phyloP scores from a whole-genome alignment of 2,888 invertebrate genomes.

The Dorcus parallelipipedus region DNA sequence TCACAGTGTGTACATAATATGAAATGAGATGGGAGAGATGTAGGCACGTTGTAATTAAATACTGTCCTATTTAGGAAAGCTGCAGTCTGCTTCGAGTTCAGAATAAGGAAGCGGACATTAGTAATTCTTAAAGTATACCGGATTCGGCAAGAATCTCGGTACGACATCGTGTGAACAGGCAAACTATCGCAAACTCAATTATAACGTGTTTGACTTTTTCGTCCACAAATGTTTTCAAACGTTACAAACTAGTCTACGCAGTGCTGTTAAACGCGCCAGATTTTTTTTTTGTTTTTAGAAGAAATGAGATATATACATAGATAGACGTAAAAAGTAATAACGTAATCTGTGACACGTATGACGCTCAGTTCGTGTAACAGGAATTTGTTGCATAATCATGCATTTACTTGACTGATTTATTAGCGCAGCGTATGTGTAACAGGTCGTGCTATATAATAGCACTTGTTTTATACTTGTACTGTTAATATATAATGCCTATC shows the following conservation, averaged over 20 bases:
- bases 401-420: background rate
- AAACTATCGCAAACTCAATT: slow-evolving; percentile 24
- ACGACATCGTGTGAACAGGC: slow-evolving; percentile 24
- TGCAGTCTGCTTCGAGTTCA: background rate
- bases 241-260: background rate
- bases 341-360: background rate
- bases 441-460: background rate
- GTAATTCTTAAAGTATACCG: slow-evolving; percentile 22
- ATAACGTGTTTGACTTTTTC: slow-evolving; percentile 22
- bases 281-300: too few species aligned
- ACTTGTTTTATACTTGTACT: slow-evolving; percentile 4
- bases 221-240: background rate
- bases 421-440: background rate
- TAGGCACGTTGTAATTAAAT: slow-evolving; percentile 4
- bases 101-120: slow-evolving; percentile 24
- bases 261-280: background rate
- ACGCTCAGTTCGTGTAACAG: background rate
- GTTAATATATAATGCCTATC: slow-evolving; percentile 17
- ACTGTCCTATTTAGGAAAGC: slow-evolving; percentile 16
- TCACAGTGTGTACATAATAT: slow-evolving; percentile 1
- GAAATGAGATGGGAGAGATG: slow-evolving; percentile 1
- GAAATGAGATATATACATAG: too few species aligned
- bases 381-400: slow-evolving; percentile 1
- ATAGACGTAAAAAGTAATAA: background rate
- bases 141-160: slow-evolving; percentile 24